phyloP scores from a whole-genome alignment of 2,113 vertebrate species.

The Danio rerio region DNA sequence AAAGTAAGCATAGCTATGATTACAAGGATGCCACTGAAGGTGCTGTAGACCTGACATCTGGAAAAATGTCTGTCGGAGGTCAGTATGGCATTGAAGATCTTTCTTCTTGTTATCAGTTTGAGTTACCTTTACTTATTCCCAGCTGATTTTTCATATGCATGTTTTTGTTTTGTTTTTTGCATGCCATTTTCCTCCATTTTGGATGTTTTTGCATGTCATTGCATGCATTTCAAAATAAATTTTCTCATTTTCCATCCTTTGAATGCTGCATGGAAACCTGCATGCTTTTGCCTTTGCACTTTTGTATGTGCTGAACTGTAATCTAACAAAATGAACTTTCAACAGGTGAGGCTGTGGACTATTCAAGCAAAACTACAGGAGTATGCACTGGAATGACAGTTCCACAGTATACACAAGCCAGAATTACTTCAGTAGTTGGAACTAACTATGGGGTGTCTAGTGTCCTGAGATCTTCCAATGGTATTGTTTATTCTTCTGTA shows the following conservation, averaged over 20 bases:
- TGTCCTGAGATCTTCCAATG: conserved; percentile 93
- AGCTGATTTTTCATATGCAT: conserved; percentile 66
- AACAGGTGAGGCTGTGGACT: conserved; percentile 99
- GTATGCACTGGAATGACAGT: conserved; percentile 85
- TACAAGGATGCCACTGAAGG: conserved; percentile 87
- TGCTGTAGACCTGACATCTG: conserved; percentile 97
- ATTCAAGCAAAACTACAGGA: conserved; percentile 92
- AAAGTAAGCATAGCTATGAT: conserved; percentile 96
- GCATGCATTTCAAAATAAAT: conserved; percentile 83
- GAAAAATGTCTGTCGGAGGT: conserved; percentile 92
- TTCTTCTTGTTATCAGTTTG: conserved; percentile 86
- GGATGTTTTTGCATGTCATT: conserved; percentile 80
- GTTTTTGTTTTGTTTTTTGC: conserved; percentile 55
- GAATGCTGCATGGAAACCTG: conserved; percentile 79
- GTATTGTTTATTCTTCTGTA: conserved; percentile 96
- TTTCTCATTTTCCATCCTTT: conserved; percentile 75
- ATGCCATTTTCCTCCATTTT: conserved; percentile 58
- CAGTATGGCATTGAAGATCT: conserved; percentile 92
- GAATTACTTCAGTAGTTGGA: conserved; percentile 79
- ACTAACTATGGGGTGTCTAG: conserved; percentile 83
- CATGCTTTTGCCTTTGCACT: conserved; percentile 66
- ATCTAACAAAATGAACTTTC: conserved; percentile 88
- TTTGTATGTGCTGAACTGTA: conserved; percentile 83
- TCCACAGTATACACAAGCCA: conserved; percentile 91
- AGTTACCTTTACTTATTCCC: conserved; percentile 81